Evolutionary conservation across 2,888 invertebrate genomes (phyloP).

Genomic region (Palloptera scutellata): DNA sequence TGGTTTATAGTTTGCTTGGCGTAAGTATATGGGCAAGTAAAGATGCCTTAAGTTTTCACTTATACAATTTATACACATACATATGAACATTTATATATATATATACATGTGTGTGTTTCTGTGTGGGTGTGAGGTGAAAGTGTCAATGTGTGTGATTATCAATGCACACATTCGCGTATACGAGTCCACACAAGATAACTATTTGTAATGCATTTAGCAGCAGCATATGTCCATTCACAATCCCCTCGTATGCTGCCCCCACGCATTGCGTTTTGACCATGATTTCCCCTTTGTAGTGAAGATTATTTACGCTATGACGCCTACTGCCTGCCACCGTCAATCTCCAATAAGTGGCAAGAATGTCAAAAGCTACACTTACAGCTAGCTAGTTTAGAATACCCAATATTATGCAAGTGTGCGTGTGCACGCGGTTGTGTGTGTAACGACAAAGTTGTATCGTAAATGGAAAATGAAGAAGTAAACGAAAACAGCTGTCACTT

Average conservation of each 20-base stretch:
- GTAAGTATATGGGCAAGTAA: too few relatives aligned
- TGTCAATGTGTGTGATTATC: neutral
- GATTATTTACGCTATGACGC: constrained; percentile 18
- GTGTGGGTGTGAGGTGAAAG: neutral
- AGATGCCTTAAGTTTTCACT: too few relatives aligned
- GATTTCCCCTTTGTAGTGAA: neutral
- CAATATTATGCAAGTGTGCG: neutral
- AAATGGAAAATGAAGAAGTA: constrained; percentile 13
- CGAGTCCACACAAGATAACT: neutral
- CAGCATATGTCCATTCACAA: too few relatives aligned
- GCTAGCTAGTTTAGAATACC: neutral
- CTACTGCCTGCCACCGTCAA: neutral
- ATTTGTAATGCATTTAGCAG: neutral
- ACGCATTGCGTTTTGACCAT: neutral
- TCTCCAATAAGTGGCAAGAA: constrained; percentile 8
- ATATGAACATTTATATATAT: too few relatives aligned
- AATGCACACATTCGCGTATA: neutral
- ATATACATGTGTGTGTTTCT: too few relatives aligned
- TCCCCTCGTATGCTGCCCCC: neutral
- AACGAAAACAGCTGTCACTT: constrained; percentile 34
- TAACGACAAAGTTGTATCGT: neutral
- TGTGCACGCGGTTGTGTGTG: neutral
- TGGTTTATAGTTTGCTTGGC: too few relatives aligned
- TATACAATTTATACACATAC: too few relatives aligned
- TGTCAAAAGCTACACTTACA: constrained; percentile 2